Evolutionary conservation across 2,113 vertebrate genomes (phyloP), one percentile per base, ranked within the genome.

Genomic region (Condylura cristata): DNA sequence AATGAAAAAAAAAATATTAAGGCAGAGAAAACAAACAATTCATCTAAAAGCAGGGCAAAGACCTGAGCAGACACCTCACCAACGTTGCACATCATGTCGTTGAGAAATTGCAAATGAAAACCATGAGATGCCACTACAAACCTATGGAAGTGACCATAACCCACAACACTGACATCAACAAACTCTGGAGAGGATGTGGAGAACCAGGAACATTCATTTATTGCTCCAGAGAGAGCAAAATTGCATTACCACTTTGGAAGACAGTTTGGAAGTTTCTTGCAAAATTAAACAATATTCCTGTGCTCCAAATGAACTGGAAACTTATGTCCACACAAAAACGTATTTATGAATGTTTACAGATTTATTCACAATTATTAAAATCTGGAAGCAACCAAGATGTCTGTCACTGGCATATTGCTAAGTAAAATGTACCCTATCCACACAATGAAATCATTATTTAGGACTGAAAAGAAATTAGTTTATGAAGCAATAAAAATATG

Each of bases 61-160:
- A 53, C 70, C 39, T 91, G 34, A 88, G 46, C 39, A 88, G 65
- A 71, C 17, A 72, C 48, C 20, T 93, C 39, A 66, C 2, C 51
- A 89, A 72, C 68, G 58, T 18, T 60, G n/a, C 24, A 93, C 53
- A 81, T 86, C 76, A 39, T 44, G 41, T 22, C 63, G 83, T 6
- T 82, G 74, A 60, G 65, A 61, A 86, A 89, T n/a, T 79, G 8
- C 39, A 72, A 91, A 82, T 79, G 60, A 74, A 92, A 94, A 86
- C 32, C 65, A 8, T 53, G 44, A 91, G 37, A 44, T 28, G 71
- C 39, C 53, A 78, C 39, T 53, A 34, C 30, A 63, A 20, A 72
- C 9, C 24, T 74, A 92, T 48, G 17, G 44, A 37, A 88, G 86
- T 51, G 66, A 24, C 66, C 66, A 46, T 87, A 83, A 94, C 81